Base-by-base conservation (phyloP, 1,140 invertebrate species). In the Heliconius melpomene region DNA sequence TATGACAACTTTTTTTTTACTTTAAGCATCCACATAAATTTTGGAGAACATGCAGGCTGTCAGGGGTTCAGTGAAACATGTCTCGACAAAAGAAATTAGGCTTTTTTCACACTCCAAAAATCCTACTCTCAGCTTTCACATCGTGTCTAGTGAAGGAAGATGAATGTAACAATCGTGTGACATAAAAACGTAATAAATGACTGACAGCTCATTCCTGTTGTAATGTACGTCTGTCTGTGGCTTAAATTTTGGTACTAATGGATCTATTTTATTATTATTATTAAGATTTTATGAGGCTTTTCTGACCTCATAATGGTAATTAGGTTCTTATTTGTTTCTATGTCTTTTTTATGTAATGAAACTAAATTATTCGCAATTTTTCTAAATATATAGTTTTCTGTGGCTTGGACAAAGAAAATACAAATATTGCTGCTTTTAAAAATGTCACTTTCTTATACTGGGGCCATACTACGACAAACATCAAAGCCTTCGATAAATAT, bases 81-180 rank as follows among this genome's bases (percentile, higher is more conserved):
- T 74, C 40, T 26, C 73, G 75, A 78, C 79, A 81, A 78, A 76
- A 76, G 79, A 75, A 77, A 78, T 81, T 71, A 75, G 75, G 72
- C 38, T 75, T 81, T 77, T 46, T 77, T 71, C 11, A 54, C 50
- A 54, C 57, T 57, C n/a, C 76, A 77, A 81, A 81, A 81, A 81
- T 81, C 76, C 36, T 50, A 29, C 36, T 16, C 20, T 50, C 79
- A 57, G 73, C 71, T 40, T 60, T 80, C 71, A 54, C 57, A 6
- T 80, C 72, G 38, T 75, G 52, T 76, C 75, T 77, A 23, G 36
- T 66, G 38, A 80, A 80, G 75, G 72, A 80, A 80, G 79, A 80
- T 36, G 52, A 80, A 80, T 80, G 79, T 71, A 72, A 40, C 38
- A 72, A 72, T 52, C 40, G 76, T 71, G 76, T 71, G 76, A 72